phyloP scores from a whole-genome alignment of 2,797 vertebrate species.

The Enteromius radiatus region DNA sequence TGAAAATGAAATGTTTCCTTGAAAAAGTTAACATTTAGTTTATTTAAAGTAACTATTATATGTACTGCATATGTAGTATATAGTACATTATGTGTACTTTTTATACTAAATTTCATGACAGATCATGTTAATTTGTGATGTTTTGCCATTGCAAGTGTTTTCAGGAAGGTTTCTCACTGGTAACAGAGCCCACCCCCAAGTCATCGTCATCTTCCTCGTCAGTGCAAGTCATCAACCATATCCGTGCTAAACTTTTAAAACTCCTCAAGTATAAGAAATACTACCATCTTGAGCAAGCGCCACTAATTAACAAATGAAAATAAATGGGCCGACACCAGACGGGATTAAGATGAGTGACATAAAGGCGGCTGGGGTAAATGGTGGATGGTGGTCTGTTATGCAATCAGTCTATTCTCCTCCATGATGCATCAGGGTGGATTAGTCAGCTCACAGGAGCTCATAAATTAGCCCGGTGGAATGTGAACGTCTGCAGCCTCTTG shows the following conservation, averaged over 20 bases:
- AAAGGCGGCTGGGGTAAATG: slow-evolving; percentile 39
- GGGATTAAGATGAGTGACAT: background rate
- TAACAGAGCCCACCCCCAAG: background rate
- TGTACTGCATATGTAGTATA: no score
- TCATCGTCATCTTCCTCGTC: background rate
- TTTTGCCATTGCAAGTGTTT: background rate
- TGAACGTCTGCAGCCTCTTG: slow-evolving; percentile 35
- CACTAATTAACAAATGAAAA: slow-evolving; percentile 31
- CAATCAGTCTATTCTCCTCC: slow-evolving; percentile 50
- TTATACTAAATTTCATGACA: no score
- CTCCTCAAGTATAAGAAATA: background rate
- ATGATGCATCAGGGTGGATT: slow-evolving; percentile 58
- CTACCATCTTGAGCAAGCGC: background rate
- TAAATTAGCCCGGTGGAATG: slow-evolving; percentile 58
- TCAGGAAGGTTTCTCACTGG: background rate
- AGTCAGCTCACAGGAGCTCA: slow-evolving; percentile 55
- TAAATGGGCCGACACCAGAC: background rate
- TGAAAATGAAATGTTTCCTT: no score
- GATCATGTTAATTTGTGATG: background rate
- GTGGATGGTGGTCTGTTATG: slow-evolving; percentile 57
- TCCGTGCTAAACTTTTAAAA: background rate
- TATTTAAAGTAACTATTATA: no score
- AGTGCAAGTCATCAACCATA: background rate
- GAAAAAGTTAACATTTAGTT: no score
- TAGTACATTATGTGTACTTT: no score